Percentiles rank a stretch among this genome's conserved stretches.
These are phyloP conservation scores for Drosophila cracens DNA, from an alignment of 2,888 invertebrate species.

Conservation along the genomic window DNA sequence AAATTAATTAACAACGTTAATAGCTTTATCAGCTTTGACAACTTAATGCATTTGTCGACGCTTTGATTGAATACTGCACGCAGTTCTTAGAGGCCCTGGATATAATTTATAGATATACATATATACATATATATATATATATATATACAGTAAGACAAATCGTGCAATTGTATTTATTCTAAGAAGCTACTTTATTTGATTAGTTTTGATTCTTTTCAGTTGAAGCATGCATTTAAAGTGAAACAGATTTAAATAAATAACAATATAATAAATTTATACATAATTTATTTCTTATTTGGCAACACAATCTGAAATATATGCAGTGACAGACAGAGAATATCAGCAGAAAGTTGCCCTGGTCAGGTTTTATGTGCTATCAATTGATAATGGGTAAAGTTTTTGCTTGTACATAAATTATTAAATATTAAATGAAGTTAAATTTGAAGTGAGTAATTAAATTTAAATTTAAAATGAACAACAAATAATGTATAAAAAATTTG, in stretches of 20 bases:
- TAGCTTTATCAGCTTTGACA: conserved; percentile 64
- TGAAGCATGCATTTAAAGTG: neutral
- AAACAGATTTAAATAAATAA: neutral
- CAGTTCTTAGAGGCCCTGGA: conserved; percentile 7
- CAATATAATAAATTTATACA: too few relatives aligned
- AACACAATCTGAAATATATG: neutral
- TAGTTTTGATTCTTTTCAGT: neutral
- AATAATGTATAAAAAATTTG: too few relatives aligned
- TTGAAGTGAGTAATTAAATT: neutral
- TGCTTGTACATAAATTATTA: neutral
- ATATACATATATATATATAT: neutral
- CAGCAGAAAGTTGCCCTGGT: neutral
- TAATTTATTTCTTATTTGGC: neutral
- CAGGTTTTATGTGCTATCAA: neutral
- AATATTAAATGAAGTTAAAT: too few relatives aligned
- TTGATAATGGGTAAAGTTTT: neutral
- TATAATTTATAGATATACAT: neutral
- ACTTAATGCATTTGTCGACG: conserved; percentile 40
- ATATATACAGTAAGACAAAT: neutral
- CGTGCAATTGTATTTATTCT: neutral
- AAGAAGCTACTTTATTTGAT: neutral
- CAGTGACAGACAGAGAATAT: neutral
- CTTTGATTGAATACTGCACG: conserved; percentile 47
- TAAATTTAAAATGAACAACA: too few relatives aligned
- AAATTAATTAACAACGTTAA: conserved; percentile 53